These are phyloP conservation scores for Bubo scandiacus DNA, from an alignment of 2,113 vertebrate species.

Conservation along the genomic window DNA sequence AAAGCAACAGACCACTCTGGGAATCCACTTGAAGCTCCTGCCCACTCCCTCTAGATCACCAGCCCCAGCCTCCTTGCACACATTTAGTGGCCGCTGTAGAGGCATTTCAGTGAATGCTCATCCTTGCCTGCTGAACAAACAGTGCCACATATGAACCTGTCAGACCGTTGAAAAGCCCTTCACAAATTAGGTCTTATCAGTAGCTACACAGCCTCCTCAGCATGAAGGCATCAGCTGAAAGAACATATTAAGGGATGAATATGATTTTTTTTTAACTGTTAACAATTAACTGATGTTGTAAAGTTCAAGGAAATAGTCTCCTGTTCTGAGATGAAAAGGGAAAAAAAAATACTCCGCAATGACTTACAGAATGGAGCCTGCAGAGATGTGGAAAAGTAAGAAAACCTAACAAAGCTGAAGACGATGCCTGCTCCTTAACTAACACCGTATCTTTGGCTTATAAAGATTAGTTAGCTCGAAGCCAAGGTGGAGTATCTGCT, in stretches of 20 bases:
- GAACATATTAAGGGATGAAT: neutral
- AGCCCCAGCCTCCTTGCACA: neutral
- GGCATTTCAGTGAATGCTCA: neutral
- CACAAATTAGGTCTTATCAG: slow-evolving; percentile 64
- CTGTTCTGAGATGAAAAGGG: neutral
- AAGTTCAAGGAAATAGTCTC: slow-evolving; percentile 53
- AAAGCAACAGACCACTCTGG: neutral
- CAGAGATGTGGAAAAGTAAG: neutral
- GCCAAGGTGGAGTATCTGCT: neutral
- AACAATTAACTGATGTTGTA: slow-evolving; percentile 71
- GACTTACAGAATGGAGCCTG: neutral
- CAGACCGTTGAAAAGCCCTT: neutral
- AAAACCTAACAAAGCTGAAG: neutral
- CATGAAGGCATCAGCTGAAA: slow-evolving; percentile 34
- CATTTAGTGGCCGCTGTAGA: neutral
- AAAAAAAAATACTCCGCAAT: neutral
- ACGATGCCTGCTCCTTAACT: neutral
- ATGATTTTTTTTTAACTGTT: slow-evolving; percentile 20
- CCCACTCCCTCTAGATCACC: neutral
- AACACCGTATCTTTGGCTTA: neutral
- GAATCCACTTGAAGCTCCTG: neutral
- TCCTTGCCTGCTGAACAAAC: slow-evolving; percentile 1
- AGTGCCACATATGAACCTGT: neutral
- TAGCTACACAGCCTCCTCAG: slow-evolving; percentile 39
- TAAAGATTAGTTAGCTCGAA: neutral